Percentiles rank a stretch among this genome's conserved stretches.
Evolutionary conservation across 53 echinoderm and acorn worm species (phyloP).

Genomic region (Patiria pectinifera): DNA sequence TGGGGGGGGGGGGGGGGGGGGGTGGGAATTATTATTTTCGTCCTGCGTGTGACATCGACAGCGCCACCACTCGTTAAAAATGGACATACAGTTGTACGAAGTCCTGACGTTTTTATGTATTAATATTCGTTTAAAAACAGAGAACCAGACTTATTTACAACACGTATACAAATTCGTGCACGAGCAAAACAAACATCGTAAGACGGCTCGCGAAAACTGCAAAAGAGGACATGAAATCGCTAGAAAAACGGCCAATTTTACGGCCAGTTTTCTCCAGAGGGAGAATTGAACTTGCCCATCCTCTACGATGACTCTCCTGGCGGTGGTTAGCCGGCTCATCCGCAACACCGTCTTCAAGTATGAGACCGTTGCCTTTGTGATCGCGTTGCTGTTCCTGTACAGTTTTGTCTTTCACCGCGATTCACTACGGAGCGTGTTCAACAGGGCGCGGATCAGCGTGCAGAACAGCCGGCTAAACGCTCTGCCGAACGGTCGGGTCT

Average conservation of each 20-base stretch:
- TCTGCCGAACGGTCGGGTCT: slow-evolving; percentile 53
- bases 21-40: too few species aligned
- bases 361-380: slow-evolving; percentile 76
- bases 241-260: neutral
- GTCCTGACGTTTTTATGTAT: slow-evolving; percentile 22
- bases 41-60: neutral
- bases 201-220: neutral
- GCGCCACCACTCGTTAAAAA: slow-evolving; percentile 12
- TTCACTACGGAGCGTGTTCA: slow-evolving; percentile 70
- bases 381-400: slow-evolving; percentile 78
- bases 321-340: slow-evolving; percentile 76
- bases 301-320: slow-evolving; percentile 74
- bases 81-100: neutral
- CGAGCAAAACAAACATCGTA: neutral
- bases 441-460: slow-evolving; percentile 72
- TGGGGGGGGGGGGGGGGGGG: too few species aligned
- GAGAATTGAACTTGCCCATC: neutral
- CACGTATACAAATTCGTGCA: neutral
- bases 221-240: slow-evolving; percentile 44
- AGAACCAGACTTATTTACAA: slow-evolving; percentile 30
- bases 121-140: neutral
- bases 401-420: slow-evolving; percentile 83
- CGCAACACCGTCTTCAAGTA: slow-evolving; percentile 85
- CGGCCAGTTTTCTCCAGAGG: slow-evolving; percentile 15
- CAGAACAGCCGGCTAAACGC: slow-evolving; percentile 52